These are phyloP conservation scores for Leptinotarsa haldemani DNA, from an alignment of 2,888 invertebrate genomes.

Conservation along the genomic window DNA sequence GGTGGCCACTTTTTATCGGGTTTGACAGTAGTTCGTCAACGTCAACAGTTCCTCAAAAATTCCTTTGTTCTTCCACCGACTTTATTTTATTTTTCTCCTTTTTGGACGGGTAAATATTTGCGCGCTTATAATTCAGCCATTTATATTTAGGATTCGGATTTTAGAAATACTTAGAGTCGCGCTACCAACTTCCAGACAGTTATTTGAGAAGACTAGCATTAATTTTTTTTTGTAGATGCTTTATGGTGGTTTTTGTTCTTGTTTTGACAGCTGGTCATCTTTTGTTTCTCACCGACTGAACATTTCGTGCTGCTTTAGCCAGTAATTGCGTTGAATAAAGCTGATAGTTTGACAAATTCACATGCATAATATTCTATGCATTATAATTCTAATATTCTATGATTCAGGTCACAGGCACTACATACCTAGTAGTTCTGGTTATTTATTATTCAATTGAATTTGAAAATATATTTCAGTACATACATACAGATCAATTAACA, in stretches of 20 bases:
- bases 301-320: background rate
- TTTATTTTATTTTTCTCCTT: conserved; percentile 44
- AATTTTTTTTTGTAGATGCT: conserved; percentile 42
- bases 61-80: conserved; percentile 57
- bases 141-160: conserved; percentile 59
- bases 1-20: conserved; percentile 53
- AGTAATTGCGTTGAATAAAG: background rate
- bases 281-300: conserved; percentile 42
- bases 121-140: conserved; percentile 59
- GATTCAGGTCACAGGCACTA: too few species aligned
- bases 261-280: conserved; percentile 49
- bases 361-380: too few species aligned
- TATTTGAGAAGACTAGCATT: conserved; percentile 47
- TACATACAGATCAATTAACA: too few species aligned
- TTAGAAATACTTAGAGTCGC: conserved; percentile 57
- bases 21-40: conserved; percentile 60
- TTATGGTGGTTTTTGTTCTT: conserved; percentile 47
- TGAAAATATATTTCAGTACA: too few species aligned
- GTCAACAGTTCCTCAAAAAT: conserved; percentile 61
- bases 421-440: too few species aligned
- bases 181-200: conserved; percentile 44
- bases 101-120: conserved; percentile 52
- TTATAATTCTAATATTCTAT: too few species aligned
- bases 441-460: too few species aligned
- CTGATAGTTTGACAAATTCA: too few species aligned